Evolutionary conservation across 2,113 vertebrate species (phyloP), one percentile per base, ranked within the genome.

Genomic region (Opisthocomus hoazin): DNA sequence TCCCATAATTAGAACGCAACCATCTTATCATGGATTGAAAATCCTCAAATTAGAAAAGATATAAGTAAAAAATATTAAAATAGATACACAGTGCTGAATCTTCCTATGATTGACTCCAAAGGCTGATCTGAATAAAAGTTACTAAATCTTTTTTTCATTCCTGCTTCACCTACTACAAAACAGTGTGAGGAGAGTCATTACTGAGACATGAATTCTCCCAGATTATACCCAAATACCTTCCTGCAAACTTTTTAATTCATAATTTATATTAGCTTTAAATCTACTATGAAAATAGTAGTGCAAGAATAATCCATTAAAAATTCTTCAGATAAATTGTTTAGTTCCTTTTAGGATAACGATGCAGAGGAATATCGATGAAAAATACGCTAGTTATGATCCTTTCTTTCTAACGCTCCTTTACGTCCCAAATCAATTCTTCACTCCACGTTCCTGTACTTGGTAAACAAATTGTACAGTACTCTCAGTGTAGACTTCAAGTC

Each of bases 391-490:
- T 63, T 84, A 57, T 10, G 80, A 73, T 71, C 82, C 50, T 91
- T 94, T 56, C 76, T 89, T 88, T 76, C 90, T 76, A 92, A 76
- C 18, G 26, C 16, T 90, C 26, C 65, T 80, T 78, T 74, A 81
- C 1, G 20, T 64, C 48, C 24, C 61, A 81, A 48, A 85, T 61
- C 6, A 85, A 15, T 74, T 93, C 93, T 90, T 98, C 96, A 98
- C 71, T 99, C 99, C 88, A 99, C 98, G 0, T 99, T 99, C 93
- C 99, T 98, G 98, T 99, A 99, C 90, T 98, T 99, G 97, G 99
- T 99, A 97, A 99, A 99, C 92, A 99, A 98, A 96, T 99, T 99
- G 98, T 99, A 99, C 36, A 99, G 98, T 68, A 99, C 99, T 69
- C 99, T 98, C 88, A 99, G 98, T 0, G 99, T 99, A 17, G 99